Evolutionary conservation across 2,888 invertebrate genomes (phyloP).

Genomic region (Acleris literana): DNA sequence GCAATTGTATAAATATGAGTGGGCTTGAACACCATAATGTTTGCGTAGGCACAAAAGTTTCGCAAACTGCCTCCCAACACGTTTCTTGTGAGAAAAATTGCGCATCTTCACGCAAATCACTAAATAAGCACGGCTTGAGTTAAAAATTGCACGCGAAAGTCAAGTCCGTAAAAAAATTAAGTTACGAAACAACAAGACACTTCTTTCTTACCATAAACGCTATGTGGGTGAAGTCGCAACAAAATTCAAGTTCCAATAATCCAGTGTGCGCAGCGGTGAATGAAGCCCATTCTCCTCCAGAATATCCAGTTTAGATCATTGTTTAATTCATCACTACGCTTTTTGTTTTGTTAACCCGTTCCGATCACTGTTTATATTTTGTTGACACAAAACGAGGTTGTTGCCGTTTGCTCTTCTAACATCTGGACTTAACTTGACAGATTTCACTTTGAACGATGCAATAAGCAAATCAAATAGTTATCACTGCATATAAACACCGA

Average conservation of each 20-base stretch:
- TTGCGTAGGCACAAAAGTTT: conserved; percentile 38
- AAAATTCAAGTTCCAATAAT: conserved; percentile 63
- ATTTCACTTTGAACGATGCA: conserved; percentile 64
- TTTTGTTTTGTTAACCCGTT: conserved; percentile 67
- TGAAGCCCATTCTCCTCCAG: conserved; percentile 72
- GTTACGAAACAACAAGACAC: conserved; percentile 78
- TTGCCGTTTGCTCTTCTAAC: conserved; percentile 65
- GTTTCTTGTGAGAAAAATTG: conserved; percentile 21
- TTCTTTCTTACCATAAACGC: conserved; percentile 80
- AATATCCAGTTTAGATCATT: conserved; percentile 71
- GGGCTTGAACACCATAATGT: conserved; percentile 36
- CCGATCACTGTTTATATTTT: conserved; percentile 77
- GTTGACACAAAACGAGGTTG: conserved; percentile 78
- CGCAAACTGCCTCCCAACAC: conserved; percentile 38
- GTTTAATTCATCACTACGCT: conserved; percentile 74
- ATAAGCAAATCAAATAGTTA: conserved; percentile 45
- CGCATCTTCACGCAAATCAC: conserved; percentile 24
- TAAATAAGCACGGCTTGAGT: conserved; percentile 20
- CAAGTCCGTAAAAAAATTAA: conserved; percentile 53
- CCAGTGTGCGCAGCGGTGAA: conserved; percentile 46
- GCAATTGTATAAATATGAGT: conserved; percentile 40
- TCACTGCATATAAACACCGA: conserved; percentile 40
- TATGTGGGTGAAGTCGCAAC: conserved; percentile 76
- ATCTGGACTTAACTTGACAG: conserved; percentile 66
- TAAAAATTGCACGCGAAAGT: conserved; percentile 38